A percentile compares a stretch with the other conserved stretches of the same genome.
phyloP scores from a whole-genome alignment of 92 coral and sea anemone genomes.

The Parazoanthus swiftii region DNA sequence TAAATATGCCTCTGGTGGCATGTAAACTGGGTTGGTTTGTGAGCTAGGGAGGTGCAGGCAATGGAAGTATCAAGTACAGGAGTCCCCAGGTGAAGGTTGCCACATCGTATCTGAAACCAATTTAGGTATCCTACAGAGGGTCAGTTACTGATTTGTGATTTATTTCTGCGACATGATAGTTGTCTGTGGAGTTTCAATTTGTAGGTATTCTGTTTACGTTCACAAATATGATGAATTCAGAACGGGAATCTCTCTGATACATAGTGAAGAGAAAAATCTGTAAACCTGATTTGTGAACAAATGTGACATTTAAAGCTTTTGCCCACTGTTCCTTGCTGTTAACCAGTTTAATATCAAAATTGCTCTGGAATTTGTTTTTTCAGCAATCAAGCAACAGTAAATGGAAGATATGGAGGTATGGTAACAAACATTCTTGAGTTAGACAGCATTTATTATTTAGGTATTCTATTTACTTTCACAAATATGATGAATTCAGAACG shows the following conservation, averaged over 20 bases:
- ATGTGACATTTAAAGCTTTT: neutral
- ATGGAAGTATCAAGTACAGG: too few relatives aligned
- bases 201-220: neutral
- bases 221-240: constrained; percentile 29
- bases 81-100: too few relatives aligned
- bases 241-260: constrained; percentile 26
- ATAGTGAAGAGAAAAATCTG: constrained; percentile 3
- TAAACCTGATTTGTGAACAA: constrained; percentile 10
- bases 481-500: constrained; percentile 28
- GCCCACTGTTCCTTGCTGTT: too few relatives aligned
- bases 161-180: too few relatives aligned
- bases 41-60: too few relatives aligned
- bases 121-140: too few relatives aligned
- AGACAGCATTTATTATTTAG: too few relatives aligned
- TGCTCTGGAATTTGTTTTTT: neutral
- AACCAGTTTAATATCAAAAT: neutral
- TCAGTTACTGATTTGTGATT: too few relatives aligned
- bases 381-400: neutral
- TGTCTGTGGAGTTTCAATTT: too few relatives aligned
- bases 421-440: neutral
- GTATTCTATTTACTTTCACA: neutral
- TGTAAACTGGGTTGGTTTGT: too few relatives aligned
- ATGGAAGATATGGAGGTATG: neutral
- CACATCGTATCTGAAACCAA: too few relatives aligned
- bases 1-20: too few relatives aligned